phyloP scores from a whole-genome alignment of 2,888 invertebrate genomes.

The Linyphia triangularis region DNA sequence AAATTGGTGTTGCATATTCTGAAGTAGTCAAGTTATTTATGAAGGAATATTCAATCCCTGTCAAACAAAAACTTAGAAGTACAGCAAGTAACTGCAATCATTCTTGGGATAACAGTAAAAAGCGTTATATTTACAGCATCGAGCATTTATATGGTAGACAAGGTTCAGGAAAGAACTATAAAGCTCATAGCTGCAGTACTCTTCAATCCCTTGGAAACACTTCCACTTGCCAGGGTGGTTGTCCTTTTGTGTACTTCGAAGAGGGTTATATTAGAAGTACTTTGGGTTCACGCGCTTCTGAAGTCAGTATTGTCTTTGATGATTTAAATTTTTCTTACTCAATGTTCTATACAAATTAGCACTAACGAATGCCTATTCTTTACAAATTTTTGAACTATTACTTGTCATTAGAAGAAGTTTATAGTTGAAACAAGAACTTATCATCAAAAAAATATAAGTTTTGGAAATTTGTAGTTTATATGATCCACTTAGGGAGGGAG shows the following conservation, averaged over 20 bases:
- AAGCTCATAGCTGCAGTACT: conserved; percentile 83
- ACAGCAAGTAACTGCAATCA: conserved; percentile 82
- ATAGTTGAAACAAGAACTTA: too few species aligned
- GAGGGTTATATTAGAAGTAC: not conserved
- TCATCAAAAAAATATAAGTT: too few species aligned
- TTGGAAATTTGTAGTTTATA: too few species aligned
- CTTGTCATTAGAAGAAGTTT: too few species aligned
- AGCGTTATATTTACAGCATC: conserved; percentile 85
- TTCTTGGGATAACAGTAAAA: conserved; percentile 84
- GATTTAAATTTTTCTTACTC: not conserved
- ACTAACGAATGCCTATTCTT: not conserved
- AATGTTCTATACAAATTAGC: not conserved
- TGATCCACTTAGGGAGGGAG: too few species aligned
- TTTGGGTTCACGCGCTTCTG: not conserved
- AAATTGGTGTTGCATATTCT: conserved; percentile 85
- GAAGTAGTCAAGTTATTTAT: conserved; percentile 85
- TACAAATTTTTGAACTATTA: not conserved
- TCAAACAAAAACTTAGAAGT: conserved; percentile 76
- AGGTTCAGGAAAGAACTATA: conserved; percentile 84
- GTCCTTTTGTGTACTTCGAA: conserved; percentile 81
- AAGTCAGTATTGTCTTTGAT: conserved; percentile 6
- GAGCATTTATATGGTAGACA: conserved; percentile 87
- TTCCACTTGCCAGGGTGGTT: conserved; percentile 83
- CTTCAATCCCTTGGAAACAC: conserved; percentile 82
- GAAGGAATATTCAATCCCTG: conserved; percentile 83